Base-by-base conservation (phyloP, 2,797 vertebrate species). In the Denticeps clupeoides region DNA sequence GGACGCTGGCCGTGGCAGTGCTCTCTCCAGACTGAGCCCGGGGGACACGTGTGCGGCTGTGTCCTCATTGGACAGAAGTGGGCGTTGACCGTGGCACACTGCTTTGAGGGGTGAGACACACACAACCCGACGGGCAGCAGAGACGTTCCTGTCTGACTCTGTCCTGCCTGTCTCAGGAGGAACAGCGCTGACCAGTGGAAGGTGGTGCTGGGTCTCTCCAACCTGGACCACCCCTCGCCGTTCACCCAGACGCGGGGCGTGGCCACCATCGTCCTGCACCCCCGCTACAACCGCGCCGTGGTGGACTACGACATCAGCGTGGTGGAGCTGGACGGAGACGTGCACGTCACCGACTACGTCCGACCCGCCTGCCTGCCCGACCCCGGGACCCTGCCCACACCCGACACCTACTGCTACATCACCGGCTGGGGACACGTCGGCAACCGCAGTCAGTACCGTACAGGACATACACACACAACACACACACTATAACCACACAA, bases 1-100 rank as follows among this genome's bases (percentile, higher is more conserved):
- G 93, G 93, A 9, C 81, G 89, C 2, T 98, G 93, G 93, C 93
- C 93, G 0, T 97, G 93, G 93, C 93, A 98, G 56, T 95, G 93
- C 61, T 98, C 93, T 2, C 78, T 98, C 61, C 93, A 97, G 82
- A 95, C 85, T 2, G 86, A 89, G 0, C 83, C 84, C 24, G 90
- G 90, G 0, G 91, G 89, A 1, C 93, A 97, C 67, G 80, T 93
- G 5, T 98, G 93, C 1, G 93, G 93, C 63, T 98, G 93, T 22
- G 93, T 93, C 3, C 83, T 97, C 22, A 89, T 97, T 3, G 83
- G 73, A 7, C 72, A 37, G 51, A 80, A 77, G 55, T 97, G 93
- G 93, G 87, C 88, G 1, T 75, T 97, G 32, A 97, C 93, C 0
- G 93, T 91, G 0, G 93, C 93, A 0, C 93, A 98, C 76, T 97